Conservation (phyloP, 2,888 invertebrate species). For the Caenorhabditis macrosperma region DNA sequence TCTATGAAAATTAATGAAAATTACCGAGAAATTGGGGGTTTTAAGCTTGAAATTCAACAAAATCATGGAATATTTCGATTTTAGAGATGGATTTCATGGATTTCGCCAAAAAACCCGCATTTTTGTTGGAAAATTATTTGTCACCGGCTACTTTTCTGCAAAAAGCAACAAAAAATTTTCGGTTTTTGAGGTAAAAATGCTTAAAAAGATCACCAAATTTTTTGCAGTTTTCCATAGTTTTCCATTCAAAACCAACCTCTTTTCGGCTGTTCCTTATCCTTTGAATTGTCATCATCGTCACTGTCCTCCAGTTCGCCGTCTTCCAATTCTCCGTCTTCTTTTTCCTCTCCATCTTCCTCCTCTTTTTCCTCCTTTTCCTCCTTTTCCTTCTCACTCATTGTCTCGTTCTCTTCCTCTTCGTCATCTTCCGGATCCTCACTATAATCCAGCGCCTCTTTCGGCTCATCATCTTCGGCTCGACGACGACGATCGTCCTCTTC, state of each 20-base stretch:
- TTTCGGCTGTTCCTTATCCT: conserved; percentile 15
- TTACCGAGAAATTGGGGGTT: too few relatives aligned
- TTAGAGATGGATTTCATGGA: too few relatives aligned
- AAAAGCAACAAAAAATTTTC: too few relatives aligned
- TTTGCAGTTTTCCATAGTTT: neutral
- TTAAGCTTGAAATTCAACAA: neutral
- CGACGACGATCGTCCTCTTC: neutral
- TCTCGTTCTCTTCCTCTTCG: conserved; percentile 11
- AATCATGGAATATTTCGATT: too few relatives aligned
- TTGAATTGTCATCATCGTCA: conserved; percentile 27
- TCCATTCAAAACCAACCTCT: conserved; percentile 5
- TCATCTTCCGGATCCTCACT: conserved; percentile 42
- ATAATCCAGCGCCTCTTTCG: conserved; percentile 35
- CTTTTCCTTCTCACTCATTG: conserved; percentile 14
- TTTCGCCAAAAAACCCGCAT: too few relatives aligned
- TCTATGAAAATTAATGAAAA: too few relatives aligned
- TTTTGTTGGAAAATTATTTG: too few relatives aligned
- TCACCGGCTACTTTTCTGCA: too few relatives aligned
- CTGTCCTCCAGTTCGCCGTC: conserved; percentile 54
- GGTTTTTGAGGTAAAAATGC: too few relatives aligned
- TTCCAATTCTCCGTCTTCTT: conserved; percentile 42
- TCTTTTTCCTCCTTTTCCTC: neutral
- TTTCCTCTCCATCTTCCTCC: conserved; percentile 16
- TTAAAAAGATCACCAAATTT: neutral
- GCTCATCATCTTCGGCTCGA: conserved; percentile 6